Evolutionary conservation across 1,140 invertebrate species (phyloP).

Genomic region (Nephotettix cincticeps): DNA sequence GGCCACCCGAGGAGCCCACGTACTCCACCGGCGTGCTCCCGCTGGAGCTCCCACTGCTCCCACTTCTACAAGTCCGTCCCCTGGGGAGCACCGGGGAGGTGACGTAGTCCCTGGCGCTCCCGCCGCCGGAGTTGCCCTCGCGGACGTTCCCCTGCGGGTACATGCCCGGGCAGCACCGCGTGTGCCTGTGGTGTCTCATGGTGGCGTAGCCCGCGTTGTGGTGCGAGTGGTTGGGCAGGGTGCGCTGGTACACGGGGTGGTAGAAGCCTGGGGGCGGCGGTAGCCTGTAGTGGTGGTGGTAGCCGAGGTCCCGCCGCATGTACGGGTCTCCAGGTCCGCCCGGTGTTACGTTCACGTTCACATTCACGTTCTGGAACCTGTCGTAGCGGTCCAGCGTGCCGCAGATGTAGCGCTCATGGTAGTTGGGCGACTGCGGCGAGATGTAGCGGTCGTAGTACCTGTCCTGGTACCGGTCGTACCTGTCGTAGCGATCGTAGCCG

Average conservation of each 20-base stretch:
- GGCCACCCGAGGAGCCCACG: constrained; percentile 26
- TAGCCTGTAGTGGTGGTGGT: constrained; percentile 59
- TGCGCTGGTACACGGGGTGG: constrained; percentile 18
- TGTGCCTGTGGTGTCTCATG: not conserved
- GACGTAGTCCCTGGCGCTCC: constrained; percentile 10
- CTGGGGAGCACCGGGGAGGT: constrained; percentile 5
- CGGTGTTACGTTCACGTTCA: constrained; percentile 52
- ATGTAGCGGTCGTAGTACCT: not conserved
- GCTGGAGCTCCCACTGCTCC: not conserved
- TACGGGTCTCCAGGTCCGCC: constrained; percentile 56
- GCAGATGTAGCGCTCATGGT: not conserved
- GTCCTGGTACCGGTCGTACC: constrained; percentile 7
- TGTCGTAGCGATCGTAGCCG: constrained; percentile 32
- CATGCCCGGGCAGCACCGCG: not conserved
- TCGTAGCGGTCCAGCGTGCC: not conserved
- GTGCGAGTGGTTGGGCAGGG: not conserved
- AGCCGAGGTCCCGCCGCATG: constrained; percentile 58
- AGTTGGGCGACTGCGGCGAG: not conserved
- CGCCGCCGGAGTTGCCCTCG: not conserved
- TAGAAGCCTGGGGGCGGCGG: constrained; percentile 49
- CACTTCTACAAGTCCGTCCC: not conserved
- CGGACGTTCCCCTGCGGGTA: constrained; percentile 1
- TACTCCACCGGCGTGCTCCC: constrained; percentile 22
- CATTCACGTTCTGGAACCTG: constrained; percentile 38
- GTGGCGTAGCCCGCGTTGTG: not conserved